phyloP scores from a whole-genome alignment of 2,113 vertebrate genomes.

The Leptobrachium leishanense region DNA sequence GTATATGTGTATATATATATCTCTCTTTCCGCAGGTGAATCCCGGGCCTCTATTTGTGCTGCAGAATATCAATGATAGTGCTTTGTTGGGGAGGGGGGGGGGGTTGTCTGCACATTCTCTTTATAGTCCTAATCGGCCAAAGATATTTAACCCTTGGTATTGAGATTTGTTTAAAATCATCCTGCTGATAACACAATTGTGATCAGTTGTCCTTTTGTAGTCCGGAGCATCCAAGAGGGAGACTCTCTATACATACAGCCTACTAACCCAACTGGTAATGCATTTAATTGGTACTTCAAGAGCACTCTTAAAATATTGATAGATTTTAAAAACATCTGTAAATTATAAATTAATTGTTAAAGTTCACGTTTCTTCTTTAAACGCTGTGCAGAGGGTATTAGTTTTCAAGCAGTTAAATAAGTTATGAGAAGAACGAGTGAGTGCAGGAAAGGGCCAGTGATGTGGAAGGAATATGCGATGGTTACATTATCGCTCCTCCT shows the following conservation, averaged over 20 bases:
- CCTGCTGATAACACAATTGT: not conserved
- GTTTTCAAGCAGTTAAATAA: constrained; percentile 71
- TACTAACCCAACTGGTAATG: constrained; percentile 59
- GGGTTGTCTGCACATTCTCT: no score
- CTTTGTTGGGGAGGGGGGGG: no score
- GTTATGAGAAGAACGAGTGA: constrained; percentile 64
- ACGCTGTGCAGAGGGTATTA: constrained; percentile 66
- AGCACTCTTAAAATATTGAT: constrained; percentile 66
- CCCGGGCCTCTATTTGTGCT: no score
- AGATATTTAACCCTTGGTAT: no score
- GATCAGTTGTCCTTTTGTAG: not conserved
- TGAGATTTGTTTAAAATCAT: no score
- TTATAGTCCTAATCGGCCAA: no score
- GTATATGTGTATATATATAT: no score
- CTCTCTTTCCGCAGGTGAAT: no score
- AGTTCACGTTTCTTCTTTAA: constrained; percentile 70
- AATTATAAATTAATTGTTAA: constrained; percentile 74
- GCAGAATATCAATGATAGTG: no score
- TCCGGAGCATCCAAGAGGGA: constrained; percentile 10
- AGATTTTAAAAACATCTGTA: constrained; percentile 67
- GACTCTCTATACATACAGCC: constrained; percentile 46
- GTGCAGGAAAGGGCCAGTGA: constrained; percentile 56
- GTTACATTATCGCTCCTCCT: constrained; percentile 46
- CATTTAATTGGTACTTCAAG: constrained; percentile 66
- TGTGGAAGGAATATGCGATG: constrained; percentile 54